Percentiles rank a stretch among this genome's conserved stretches.
These are phyloP conservation scores for Agapostemon virescens DNA, from an alignment of 2,888 invertebrate species.

Conservation along the genomic window DNA sequence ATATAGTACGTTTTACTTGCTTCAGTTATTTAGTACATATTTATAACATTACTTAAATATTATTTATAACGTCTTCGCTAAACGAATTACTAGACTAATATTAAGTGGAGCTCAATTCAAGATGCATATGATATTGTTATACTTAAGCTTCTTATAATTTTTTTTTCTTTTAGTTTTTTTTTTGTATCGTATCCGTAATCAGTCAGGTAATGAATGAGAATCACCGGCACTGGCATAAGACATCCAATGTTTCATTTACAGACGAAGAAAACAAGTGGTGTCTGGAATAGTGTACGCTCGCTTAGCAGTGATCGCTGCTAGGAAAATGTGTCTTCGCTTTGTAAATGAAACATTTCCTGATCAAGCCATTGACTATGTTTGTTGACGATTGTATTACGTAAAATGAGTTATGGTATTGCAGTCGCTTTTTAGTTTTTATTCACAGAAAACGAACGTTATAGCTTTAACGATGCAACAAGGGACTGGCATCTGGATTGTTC, in stretches of 20 bases:
- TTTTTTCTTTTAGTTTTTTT: slow-evolving; percentile 32
- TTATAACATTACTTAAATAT: slow-evolving; percentile 58
- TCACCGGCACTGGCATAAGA: slow-evolving; percentile 68
- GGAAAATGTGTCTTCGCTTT: slow-evolving; percentile 14
- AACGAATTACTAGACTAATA: slow-evolving; percentile 38
- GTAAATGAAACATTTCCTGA: slow-evolving; percentile 58
- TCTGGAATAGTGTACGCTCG: slow-evolving; percentile 29
- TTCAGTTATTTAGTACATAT: slow-evolving; percentile 49
- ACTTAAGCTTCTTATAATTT: slow-evolving; percentile 27
- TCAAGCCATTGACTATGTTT: slow-evolving; percentile 63
- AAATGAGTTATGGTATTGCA: slow-evolving; percentile 56
- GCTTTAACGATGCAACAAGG: slow-evolving; percentile 64
- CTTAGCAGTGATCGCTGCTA: slow-evolving; percentile 18
- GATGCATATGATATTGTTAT: slow-evolving; percentile 28
- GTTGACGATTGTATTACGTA: slow-evolving; percentile 61
- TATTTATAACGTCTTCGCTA: slow-evolving; percentile 54
- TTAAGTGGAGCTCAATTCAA: slow-evolving; percentile 33
- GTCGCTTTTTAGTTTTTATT: slow-evolving; percentile 66
- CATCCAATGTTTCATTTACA: slow-evolving; percentile 61
- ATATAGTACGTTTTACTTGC: slow-evolving; percentile 43
- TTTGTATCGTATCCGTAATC: slow-evolving; percentile 37
- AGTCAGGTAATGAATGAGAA: slow-evolving; percentile 42
- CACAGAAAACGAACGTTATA: slow-evolving; percentile 57
- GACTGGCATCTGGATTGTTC: slow-evolving; percentile 63
- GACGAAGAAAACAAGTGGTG: slow-evolving; percentile 1